Conservation (phyloP, 2,888 invertebrate genomes). For the Strigamia crassipes region DNA sequence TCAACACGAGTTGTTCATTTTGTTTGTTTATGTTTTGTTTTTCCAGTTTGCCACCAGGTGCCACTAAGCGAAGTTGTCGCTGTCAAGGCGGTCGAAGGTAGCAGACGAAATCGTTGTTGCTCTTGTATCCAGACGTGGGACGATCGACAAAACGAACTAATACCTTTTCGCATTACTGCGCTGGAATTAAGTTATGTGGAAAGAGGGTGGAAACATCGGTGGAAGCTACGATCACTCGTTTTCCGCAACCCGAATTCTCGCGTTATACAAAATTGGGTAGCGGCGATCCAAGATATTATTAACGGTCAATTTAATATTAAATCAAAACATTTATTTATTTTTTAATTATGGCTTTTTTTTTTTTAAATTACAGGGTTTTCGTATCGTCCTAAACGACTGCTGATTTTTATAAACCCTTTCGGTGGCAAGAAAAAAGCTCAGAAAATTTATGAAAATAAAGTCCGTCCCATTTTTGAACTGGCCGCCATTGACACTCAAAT, state of each 20-base stretch:
- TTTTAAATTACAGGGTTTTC: constrained; percentile 59
- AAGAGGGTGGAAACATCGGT: constrained; percentile 54
- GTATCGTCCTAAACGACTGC: constrained; percentile 70
- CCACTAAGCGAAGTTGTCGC: constrained; percentile 8
- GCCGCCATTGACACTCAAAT: constrained; percentile 58
- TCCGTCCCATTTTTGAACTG: constrained; percentile 66
- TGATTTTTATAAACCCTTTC: constrained; percentile 82
- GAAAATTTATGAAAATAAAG: constrained; percentile 73
- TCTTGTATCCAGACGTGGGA: background rate
- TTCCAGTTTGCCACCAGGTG: constrained; percentile 15
- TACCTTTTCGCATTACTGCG: constrained; percentile 49
- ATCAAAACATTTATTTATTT: background rate
- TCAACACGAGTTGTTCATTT: too few species aligned
- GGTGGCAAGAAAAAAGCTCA: constrained; percentile 77
- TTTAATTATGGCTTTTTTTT: background rate
- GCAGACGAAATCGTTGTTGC: constrained; percentile 1
- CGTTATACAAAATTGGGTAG: constrained; percentile 43
- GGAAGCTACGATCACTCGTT: constrained; percentile 55
- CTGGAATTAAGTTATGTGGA: constrained; percentile 55
- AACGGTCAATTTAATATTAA: background rate
- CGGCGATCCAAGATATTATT: constrained; percentile 24
- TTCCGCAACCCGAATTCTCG: constrained; percentile 55
- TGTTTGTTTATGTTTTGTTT: background rate
- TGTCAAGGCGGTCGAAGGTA: background rate
- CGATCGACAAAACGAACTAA: background rate